Base-by-base conservation (phyloP, 1,140 invertebrate species). In the Philotrypesis tridentata region DNA sequence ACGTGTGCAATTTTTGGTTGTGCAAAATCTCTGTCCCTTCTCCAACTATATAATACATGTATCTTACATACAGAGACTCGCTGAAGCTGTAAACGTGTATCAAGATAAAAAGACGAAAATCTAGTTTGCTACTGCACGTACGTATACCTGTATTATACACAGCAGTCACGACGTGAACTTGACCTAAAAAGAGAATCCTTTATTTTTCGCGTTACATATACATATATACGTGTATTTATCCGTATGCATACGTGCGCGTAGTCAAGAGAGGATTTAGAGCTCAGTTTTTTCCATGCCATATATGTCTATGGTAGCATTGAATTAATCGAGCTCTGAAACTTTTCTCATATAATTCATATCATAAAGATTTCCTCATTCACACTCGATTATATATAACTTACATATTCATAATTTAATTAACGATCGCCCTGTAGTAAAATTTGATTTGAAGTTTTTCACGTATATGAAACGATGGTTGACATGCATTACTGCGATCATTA, bases 301-400 rank as follows among this genome's bases (percentile, higher is more conserved):
- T 21, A 48, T 48, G 17, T 3, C 17, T 65, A 2, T 11, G 11
- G 6, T 67, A 21, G 27, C 9, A 67, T 21, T 67, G 17, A 21
- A 31, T 67, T 67, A 67, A 67, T 2, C 25, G 25, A 67, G 25
- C 23, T 67, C 17, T 25, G 31, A 17, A 77, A 67, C 74, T 65
- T 27, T 76, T 65, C 25, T 33, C 27, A 77, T 40, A 25, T 37
- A 67, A 67, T n/a, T 63, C 9, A n/a, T 37, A 37, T 37, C 33
- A 67, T 33, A 77, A 77, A 65, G 25, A 67, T n/a, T 70, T 33
- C 21, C 65, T 33, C 55, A 55, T n/a, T 29, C 48, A 48, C n/a
- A 31, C 17, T n/a, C n/a, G n/a, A n/a, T n/a, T 31, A 7, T 6
- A 40, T 63, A 65, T 65, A 17, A 8, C 61, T 43, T 25, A 40